Evolutionary conservation across 37 sponge, comb jelly and placozoan species (phyloP), one percentile per base, ranked within the genome.

Genomic region (Aplysina aerophoba): DNA sequence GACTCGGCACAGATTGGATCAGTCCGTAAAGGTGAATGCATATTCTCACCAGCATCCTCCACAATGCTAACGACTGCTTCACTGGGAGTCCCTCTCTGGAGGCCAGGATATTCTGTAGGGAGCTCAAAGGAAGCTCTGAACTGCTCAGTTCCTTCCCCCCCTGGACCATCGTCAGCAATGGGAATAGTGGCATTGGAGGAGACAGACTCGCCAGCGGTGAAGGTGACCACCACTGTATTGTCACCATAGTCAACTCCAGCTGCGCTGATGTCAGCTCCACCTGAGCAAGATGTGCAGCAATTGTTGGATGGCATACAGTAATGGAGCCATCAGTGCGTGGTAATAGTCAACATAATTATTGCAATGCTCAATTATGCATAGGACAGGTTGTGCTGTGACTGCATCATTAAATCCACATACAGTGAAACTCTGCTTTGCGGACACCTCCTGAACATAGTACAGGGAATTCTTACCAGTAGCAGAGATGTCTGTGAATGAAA

Each of bases 401-500:
- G n/a, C n/a, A n/a, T n/a, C n/a, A n/a, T n/a, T n/a, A n/a, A n/a
- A n/a, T n/a, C n/a, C n/a, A n/a, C n/a, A n/a, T n/a, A n/a, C n/a
- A n/a, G n/a, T n/a, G n/a, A n/a, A n/a, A n/a, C n/a, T n/a, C n/a
- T n/a, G n/a, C n/a, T n/a, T n/a, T n/a, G n/a, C n/a, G n/a, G n/a
- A n/a, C n/a, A n/a, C n/a, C n/a, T n/a, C n/a, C 8, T 44, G 8
- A 11, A 8, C 50, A 44, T 44, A 44, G 3, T 8, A 44, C 6
- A 11, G 50, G 3, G 8, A 44, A 44, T 44, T 14, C 63, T 62
- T 62, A 22, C n/a, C 63, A 20, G 73, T 71, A 15, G 73, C 73
- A 13, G 73, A 28, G 33, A 71, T 71, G 73, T 71, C 73, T 35
- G 73, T 5, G 11, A 71, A 71, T 25, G 73, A 35, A 34, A 71